A percentile compares a stretch with the other conserved stretches of the same genome.
These are phyloP conservation scores for Lepus europaeus DNA, from an alignment of 2,113 vertebrate genomes.

Conservation along the genomic window DNA sequence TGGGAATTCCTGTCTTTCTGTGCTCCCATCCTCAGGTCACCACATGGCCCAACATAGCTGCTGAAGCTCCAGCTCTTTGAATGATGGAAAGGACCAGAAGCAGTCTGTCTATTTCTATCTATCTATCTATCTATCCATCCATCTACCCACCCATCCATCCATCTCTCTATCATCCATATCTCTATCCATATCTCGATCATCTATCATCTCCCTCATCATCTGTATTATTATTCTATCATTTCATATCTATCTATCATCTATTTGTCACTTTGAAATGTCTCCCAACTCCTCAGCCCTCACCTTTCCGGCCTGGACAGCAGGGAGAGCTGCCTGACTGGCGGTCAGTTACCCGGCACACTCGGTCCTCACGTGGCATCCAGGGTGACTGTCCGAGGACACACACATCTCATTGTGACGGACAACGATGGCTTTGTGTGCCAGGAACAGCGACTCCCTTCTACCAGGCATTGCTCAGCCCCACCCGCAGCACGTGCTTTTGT, in stretches of 20 bases:
- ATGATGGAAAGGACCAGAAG: neutral
- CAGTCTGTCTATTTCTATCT: too few species aligned
- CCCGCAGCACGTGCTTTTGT: too few species aligned
- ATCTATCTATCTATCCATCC: too few species aligned
- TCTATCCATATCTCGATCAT: too few species aligned
- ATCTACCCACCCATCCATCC: too few species aligned
- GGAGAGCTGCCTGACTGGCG: neutral
- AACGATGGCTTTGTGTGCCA: neutral
- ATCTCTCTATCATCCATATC: neutral
- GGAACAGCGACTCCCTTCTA: neutral
- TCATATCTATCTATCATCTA: too few species aligned
- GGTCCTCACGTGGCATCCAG: neutral
- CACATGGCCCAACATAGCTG: neutral
- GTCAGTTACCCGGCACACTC: neutral
- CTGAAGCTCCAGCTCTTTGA: conserved; percentile 8
- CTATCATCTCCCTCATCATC: neutral
- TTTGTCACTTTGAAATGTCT: neutral
- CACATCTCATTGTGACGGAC: neutral
- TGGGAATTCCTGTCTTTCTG: neutral
- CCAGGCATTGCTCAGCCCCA: neutral
- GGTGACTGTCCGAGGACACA: neutral
- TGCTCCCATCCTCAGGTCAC: neutral
- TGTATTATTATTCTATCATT: too few species aligned
- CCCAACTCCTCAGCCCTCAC: neutral
- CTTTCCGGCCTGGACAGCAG: neutral